Base-by-base conservation (phyloP, 2,113 vertebrate genomes). In the Colossoma macropomum region DNA sequence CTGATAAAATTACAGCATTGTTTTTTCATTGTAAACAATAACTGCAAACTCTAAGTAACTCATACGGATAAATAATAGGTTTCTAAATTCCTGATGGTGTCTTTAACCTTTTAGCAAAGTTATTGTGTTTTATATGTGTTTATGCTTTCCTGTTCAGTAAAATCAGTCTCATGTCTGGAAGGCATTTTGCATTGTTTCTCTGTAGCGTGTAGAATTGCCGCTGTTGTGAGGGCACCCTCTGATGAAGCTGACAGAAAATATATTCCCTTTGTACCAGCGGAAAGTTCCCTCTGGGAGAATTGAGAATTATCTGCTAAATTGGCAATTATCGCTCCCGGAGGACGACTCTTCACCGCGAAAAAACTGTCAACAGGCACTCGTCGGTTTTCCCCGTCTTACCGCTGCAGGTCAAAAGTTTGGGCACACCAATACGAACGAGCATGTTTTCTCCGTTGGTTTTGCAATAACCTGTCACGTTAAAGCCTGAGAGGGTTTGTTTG, bases 311-410 rank as follows among this genome's bases (percentile, higher is more conserved):
- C 74, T 84, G 52, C 83, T 89, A 83, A 86, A 81, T 71, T 71
- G 50, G 78, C 83, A 86, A 89, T 91, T 92, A 92, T 85, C 82
- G 32, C 87, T 86, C 79, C 84, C 75, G 80, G 70, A 63, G 79
- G 70, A 82, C 80, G 72, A 83, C 50, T 41, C 73, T 48, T 85
- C 23, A 7, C 75, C n/a, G 56, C 5, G 15, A 59, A 41, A 78
- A 72, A 48, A 10, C 79, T 78, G 79, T 82, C 85, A 84, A 82
- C 82, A 88, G 83, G 83, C 76, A 77, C 63, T 81, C 41, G 16
- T 75, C 59, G 75, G 82, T 88, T 19, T 52, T 87, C 77, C 54
- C 23, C n/a, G 30, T 65, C 27, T 28, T 50, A 32, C 41, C 1
- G 54, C 68, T 12, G 11, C 52, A 30, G 11, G 16, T 6, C 4